Base-by-base conservation (phyloP, 1,140 invertebrate genomes). In the Wasmannia auropunctata region DNA sequence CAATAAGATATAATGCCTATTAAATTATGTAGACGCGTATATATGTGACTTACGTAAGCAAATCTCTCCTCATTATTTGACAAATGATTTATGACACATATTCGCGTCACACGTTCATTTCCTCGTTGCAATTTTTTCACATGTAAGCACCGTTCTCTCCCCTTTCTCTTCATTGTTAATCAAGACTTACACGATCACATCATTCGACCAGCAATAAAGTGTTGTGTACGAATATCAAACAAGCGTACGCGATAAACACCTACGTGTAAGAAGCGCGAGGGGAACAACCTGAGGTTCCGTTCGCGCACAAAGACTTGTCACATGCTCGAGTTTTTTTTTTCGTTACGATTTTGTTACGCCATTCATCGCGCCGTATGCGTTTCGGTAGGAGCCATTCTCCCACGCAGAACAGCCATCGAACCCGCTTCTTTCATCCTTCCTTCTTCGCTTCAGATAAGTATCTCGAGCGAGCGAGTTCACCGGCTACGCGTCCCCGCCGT, bases 401-500 rank as follows among this genome's bases (percentile, higher is more conserved):
- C 94, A 95, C 94, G 94, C 93, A 80, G 77, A 88, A 87, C 90
- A 89, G 84, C 76, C 51, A 93, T 92, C 90, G 91, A 93, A 93
- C 91, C 90, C 90, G 91, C 92, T 91, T 92, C 89, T 85, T 81
- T 88, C 79, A 87, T 49, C 80, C 85, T 74, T 72, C 69, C 79
- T 70, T 74, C 81, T 90, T 87, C 85, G 25, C 10, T 83, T n/a
- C 79, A 81, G 88, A 93, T 86, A 91, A 91, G 81, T 80, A 86
- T 86, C 84, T 69, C 37, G 49, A 77, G 37, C 60, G 25, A 85
- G 60, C 75, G 40, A 86, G 72, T 65, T 85, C 49, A 43, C 46
- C 46, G 46, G 46, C 28, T 67, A 65, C 34, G 51, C 46, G 40
- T 63, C 49, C 37, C 40, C 37, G 49, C 14, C 34, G 25, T 83